Evolutionary conservation across 2,113 vertebrate species (phyloP).

Genomic region (Todiramphus chloris): DNA sequence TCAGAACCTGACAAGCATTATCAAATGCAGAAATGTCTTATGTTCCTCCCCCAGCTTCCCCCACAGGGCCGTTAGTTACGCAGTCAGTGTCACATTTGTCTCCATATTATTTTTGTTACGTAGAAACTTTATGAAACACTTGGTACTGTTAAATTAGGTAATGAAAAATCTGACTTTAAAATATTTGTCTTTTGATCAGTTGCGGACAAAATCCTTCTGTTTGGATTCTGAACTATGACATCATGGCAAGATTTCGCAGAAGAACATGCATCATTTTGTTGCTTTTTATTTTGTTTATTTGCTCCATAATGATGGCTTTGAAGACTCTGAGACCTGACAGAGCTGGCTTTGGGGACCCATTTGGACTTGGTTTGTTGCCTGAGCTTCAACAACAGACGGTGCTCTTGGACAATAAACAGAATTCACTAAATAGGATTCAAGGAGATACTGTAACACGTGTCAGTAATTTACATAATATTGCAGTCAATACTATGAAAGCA

Average conservation of each 20-base stretch:
- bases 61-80: not conserved
- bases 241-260: conserved; percentile 92
- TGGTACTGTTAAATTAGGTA: not conserved
- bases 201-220: conserved; percentile 41
- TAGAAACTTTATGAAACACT: not conserved
- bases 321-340: conserved; percentile 85
- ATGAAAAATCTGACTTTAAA: conserved; percentile 44
- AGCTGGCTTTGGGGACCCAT: conserved; percentile 76
- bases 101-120: not conserved
- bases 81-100: not conserved
- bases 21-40: not conserved
- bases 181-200: conserved; percentile 66
- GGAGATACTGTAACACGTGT: conserved; percentile 54
- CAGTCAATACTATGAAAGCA: conserved; percentile 58
- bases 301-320: conserved; percentile 85
- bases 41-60: accelerated
- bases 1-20: not conserved
- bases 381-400: conserved; percentile 66
- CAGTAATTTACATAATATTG: conserved; percentile 30
- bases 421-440: conserved; percentile 24
- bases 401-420: conserved; percentile 44
- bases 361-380: conserved; percentile 77
- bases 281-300: conserved; percentile 84
- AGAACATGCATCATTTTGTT: conserved; percentile 85
- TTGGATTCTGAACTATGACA: conserved; percentile 77